Percentiles rank a stretch among this genome's conserved stretches.
These are phyloP conservation scores for Heteropelma amictum DNA, from an alignment of 2,888 invertebrate genomes.

Conservation along the genomic window DNA sequence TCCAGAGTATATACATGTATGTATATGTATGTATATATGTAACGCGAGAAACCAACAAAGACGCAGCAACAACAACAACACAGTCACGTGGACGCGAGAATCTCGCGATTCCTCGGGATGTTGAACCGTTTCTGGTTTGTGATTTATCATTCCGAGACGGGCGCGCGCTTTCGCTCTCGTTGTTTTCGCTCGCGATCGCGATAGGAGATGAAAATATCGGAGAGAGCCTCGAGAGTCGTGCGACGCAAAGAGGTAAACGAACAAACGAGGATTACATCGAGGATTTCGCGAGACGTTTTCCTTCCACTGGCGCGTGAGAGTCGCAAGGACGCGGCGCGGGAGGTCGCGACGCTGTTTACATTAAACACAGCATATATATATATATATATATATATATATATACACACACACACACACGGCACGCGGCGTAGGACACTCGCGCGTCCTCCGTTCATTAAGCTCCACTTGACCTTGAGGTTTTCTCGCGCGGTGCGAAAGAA, in stretches of 20 bases:
- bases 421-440: constrained; percentile 44
- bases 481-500: constrained; percentile 10
- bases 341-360: background rate
- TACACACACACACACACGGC: background rate
- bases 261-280: background rate
- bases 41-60: constrained; percentile 55
- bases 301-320: background rate
- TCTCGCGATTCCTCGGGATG: background rate
- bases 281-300: background rate
- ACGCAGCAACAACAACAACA: constrained; percentile 70
- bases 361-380: background rate
- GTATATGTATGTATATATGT: background rate
- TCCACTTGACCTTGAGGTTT: constrained; percentile 55
- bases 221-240: too few species aligned
- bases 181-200: too few species aligned
- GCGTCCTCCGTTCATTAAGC: constrained; percentile 49
- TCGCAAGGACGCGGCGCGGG: constrained; percentile 45
- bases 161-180: too few species aligned
- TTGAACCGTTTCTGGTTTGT: too few species aligned
- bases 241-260: too few species aligned
- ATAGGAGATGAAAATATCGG: too few species aligned
- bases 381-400: background rate
- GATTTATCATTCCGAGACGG: too few species aligned
- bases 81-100: constrained; percentile 68
- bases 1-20: background rate